Evolutionary conservation across 2,888 invertebrate genomes (phyloP).

Genomic region (Spisula solida): DNA sequence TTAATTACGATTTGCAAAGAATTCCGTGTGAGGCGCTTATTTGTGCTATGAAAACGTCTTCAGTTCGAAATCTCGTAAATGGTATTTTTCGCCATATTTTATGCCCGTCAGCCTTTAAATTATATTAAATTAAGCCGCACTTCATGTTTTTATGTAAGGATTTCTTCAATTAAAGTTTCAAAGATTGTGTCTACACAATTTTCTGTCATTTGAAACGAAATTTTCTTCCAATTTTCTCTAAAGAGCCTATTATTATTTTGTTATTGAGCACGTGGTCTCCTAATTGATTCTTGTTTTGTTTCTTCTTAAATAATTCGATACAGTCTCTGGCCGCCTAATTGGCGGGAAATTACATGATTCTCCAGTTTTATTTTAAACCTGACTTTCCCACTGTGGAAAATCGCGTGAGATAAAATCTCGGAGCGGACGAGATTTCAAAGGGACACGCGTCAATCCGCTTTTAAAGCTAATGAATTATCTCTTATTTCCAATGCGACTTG

Average conservation of each 20-base stretch:
- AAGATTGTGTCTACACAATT: slow-evolving; percentile 34
- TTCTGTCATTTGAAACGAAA: slow-evolving; percentile 39
- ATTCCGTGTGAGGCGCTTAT: neutral
- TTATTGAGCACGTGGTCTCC: slow-evolving; percentile 63
- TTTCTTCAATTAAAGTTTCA: neutral
- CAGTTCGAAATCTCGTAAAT: neutral
- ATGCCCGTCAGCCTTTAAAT: neutral
- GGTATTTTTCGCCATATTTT: neutral
- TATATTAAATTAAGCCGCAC: slow-evolving; percentile 4
- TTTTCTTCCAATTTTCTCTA: slow-evolving; percentile 18
- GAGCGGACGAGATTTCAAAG: slow-evolving; percentile 68
- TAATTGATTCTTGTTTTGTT: slow-evolving; percentile 64
- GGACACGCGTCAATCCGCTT: slow-evolving; percentile 68
- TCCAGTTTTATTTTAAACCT: slow-evolving; percentile 66
- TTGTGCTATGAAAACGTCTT: neutral
- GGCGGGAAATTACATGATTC: slow-evolving; percentile 71
- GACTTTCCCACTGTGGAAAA: slow-evolving; percentile 58
- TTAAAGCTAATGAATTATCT: slow-evolving; percentile 69
- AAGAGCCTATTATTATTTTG: slow-evolving; percentile 63
- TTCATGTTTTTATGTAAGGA: neutral
- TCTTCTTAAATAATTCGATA: slow-evolving; percentile 67
- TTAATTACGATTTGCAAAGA: slow-evolving; percentile 2
- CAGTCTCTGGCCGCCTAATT: slow-evolving; percentile 69
- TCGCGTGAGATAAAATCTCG: slow-evolving; percentile 71
- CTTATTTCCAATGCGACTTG: slow-evolving; percentile 35